These are phyloP conservation scores for Buceros bicornis DNA, from an alignment of 2,797 vertebrate genomes.

Conservation along the genomic window DNA sequence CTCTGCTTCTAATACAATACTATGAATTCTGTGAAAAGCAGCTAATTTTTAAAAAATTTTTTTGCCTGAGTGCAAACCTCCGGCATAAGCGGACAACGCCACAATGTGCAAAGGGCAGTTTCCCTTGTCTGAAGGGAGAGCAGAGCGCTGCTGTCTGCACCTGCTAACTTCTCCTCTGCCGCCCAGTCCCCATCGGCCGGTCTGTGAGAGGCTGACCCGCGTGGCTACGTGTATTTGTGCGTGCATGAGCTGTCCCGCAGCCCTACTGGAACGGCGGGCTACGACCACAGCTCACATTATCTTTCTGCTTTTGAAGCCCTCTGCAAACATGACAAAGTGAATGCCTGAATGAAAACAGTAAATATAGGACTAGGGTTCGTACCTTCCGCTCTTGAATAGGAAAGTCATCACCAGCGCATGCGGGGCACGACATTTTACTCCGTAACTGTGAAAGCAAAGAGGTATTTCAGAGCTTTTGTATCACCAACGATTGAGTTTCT, in stretches of 20 bases:
- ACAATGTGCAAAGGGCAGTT: rapidly evolving
- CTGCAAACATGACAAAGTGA: rapidly evolving
- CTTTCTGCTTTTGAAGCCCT: not conserved
- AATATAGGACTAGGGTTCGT: not conserved
- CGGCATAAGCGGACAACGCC: not conserved
- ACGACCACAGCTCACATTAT: rapidly evolving
- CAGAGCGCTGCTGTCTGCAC: not conserved
- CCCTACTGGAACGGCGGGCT: not conserved
- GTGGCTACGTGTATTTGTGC: rapidly evolving
- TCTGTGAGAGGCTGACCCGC: rapidly evolving
- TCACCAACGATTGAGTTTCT: no score
- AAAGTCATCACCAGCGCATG: conserved; percentile 98
- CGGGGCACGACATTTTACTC: conserved; percentile 94
- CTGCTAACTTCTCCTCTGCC: not conserved
- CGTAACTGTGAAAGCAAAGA: conserved; percentile 84
- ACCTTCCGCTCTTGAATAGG: conserved; percentile 95
- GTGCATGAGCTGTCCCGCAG: rapidly evolving
- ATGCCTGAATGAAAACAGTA: rapidly evolving
- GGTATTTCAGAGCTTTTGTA: rapidly evolving
- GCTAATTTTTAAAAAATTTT: no score
- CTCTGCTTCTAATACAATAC: not conserved
- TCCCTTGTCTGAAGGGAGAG: rapidly evolving
- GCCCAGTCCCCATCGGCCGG: not conserved
- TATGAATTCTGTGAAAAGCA: no score
- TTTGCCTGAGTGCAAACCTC: not conserved